A percentile compares a stretch with the other conserved stretches of the same genome.
These are phyloP conservation scores for Tragelaphus eurycerus DNA, from an alignment of 2,797 vertebrate genomes.

Conservation along the genomic window DNA sequence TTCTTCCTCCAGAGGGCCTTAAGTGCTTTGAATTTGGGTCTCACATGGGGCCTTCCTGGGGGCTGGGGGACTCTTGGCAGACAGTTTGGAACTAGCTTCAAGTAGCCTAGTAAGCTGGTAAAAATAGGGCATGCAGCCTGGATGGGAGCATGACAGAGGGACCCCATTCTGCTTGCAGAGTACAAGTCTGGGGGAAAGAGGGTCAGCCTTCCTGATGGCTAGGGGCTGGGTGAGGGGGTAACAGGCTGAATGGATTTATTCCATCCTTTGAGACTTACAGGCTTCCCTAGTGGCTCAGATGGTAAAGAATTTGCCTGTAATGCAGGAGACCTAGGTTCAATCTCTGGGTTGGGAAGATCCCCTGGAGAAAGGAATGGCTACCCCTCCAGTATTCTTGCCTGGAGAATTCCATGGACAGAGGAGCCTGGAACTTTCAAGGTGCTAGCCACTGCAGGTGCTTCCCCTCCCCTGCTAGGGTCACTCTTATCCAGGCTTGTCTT, in stretches of 20 bases:
- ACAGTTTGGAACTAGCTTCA: neutral
- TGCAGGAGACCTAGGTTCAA: neutral
- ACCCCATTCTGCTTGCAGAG: neutral
- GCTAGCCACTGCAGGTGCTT: neutral
- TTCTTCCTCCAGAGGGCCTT: neutral
- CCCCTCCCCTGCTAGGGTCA: neutral
- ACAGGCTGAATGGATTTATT: neutral
- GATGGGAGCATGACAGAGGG: neutral
- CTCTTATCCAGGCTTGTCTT: neutral
- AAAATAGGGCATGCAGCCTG: neutral
- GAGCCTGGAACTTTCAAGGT: neutral
- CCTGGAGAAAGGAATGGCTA: neutral
- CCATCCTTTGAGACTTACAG: neutral
- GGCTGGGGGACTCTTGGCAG: neutral
- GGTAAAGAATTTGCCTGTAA: neutral
- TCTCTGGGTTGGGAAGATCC: neutral
- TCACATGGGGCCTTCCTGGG: neutral
- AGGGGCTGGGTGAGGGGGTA: neutral
- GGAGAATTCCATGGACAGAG: neutral
- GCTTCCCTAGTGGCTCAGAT: neutral
- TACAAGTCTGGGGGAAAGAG: neutral
- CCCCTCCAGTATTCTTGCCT: neutral
- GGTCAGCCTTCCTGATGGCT: fast-evolving
- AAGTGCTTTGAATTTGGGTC: neutral
- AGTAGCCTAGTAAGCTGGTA: neutral